A percentile compares a stretch with the other conserved stretches of the same genome.
Evolutionary conservation across 2,113 vertebrate species (phyloP).

Genomic region (Natator depressus): DNA sequence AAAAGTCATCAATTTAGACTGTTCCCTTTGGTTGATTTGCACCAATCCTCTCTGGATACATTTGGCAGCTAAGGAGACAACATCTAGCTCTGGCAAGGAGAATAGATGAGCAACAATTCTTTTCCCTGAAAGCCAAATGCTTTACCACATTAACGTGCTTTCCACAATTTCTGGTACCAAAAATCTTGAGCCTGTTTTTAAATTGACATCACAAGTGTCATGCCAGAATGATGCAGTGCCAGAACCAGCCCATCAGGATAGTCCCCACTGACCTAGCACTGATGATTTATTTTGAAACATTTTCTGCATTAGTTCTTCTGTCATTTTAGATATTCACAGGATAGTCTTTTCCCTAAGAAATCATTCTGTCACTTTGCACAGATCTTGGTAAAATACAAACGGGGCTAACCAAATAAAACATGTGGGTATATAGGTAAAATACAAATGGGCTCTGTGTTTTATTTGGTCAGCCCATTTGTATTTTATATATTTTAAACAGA

Average conservation of each 20-base stretch:
- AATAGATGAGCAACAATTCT: neutral
- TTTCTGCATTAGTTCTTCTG: neutral
- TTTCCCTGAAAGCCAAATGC: neutral
- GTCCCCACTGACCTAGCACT: neutral
- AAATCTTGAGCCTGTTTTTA: slow-evolving; percentile 9
- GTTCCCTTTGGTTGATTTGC: neutral
- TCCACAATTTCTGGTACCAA: neutral
- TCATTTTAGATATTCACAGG: neutral
- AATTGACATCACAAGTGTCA: neutral
- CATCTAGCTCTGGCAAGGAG: neutral
- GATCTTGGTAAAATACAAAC: neutral
- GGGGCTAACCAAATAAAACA: neutral
- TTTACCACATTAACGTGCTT: neutral
- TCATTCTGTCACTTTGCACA: slow-evolving; percentile 16
- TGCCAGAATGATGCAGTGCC: neutral
- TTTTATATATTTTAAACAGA: no score
- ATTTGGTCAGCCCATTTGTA: no score
- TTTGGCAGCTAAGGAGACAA: neutral
- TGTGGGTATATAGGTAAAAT: neutral
- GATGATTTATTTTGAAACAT: slow-evolving; percentile 19
- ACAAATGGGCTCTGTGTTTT: neutral
- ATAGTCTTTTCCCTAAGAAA: slow-evolving; percentile 30
- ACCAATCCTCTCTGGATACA: neutral
- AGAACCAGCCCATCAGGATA: neutral
- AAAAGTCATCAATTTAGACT: neutral